These are phyloP conservation scores for Aegypius monachus DNA, from an alignment of 2,113 vertebrate species.

Conservation along the genomic window DNA sequence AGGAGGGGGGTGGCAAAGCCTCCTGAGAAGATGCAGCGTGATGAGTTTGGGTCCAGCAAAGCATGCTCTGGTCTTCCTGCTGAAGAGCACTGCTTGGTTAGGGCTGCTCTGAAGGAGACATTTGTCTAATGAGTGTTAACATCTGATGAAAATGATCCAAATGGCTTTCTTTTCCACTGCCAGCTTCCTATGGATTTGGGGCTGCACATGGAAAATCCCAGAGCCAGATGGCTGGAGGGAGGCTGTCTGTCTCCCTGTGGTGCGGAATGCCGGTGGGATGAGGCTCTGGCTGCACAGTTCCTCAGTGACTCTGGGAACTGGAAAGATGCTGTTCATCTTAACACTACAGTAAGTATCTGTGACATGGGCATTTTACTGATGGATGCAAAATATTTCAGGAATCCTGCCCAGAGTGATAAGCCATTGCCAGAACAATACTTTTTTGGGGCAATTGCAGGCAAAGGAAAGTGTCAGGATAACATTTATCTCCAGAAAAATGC, in stretches of 20 bases:
- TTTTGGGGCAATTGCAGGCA: background rate
- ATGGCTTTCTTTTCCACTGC: background rate
- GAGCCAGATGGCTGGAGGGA: background rate
- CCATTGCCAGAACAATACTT: background rate
- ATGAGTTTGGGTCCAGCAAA: background rate
- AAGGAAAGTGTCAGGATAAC: background rate
- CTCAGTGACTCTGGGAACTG: background rate
- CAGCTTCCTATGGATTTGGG: background rate
- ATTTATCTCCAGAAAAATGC: background rate
- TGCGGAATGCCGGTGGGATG: rapidly evolving
- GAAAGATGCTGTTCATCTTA: background rate
- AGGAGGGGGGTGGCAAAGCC: rapidly evolving
- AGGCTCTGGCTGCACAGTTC: rapidly evolving
- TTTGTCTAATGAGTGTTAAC: background rate
- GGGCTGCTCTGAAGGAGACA: rapidly evolving
- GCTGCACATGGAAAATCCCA: rapidly evolving
- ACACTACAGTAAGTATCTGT: rapidly evolving
- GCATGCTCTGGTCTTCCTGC: rapidly evolving
- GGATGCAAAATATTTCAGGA: background rate
- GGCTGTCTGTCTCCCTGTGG: rapidly evolving
- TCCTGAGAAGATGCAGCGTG: rapidly evolving
- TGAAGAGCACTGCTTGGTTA: rapidly evolving
- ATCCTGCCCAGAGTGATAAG: background rate
- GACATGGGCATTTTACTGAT: rapidly evolving
- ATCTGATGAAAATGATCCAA: rapidly evolving